Percentiles rank a stretch among this genome's conserved stretches.
These are phyloP conservation scores for Drosophila histrio DNA, from an alignment of 2,888 invertebrate species.

Conservation along the genomic window DNA sequence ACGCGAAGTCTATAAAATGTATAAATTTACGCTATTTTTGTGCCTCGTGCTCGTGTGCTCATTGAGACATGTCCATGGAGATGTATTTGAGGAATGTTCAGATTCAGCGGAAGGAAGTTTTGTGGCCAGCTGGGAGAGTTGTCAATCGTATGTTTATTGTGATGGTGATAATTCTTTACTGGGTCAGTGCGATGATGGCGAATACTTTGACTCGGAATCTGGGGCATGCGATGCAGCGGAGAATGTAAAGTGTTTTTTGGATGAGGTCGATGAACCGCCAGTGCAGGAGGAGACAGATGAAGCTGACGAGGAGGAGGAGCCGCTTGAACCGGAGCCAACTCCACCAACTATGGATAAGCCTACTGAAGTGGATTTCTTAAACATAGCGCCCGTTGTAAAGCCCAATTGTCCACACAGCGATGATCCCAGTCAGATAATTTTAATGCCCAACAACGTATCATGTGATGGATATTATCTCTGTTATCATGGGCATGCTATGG, in stretches of 20 bases:
- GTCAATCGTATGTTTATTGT: slow-evolving; percentile 80
- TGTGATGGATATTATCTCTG: slow-evolving; percentile 82
- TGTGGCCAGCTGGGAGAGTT: slow-evolving; percentile 70
- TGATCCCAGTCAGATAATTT: slow-evolving; percentile 77
- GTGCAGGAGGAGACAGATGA: slow-evolving; percentile 20
- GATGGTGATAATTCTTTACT: slow-evolving; percentile 70
- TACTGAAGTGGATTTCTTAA: slow-evolving; percentile 49
- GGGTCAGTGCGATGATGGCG: slow-evolving; percentile 73
- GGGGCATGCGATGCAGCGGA: slow-evolving; percentile 66
- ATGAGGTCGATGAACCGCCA: slow-evolving; percentile 54
- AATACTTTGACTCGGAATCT: slow-evolving; percentile 73
- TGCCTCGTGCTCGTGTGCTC: slow-evolving; percentile 1
- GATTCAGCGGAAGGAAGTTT: slow-evolving; percentile 56
- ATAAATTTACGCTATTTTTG: slow-evolving; percentile 32
- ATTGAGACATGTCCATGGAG: slow-evolving; percentile 39
- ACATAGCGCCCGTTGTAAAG: slow-evolving; percentile 63
- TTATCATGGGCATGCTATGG: slow-evolving; percentile 79
- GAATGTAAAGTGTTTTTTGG: slow-evolving; percentile 75
- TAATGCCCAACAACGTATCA: slow-evolving; percentile 71
- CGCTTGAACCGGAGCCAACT: slow-evolving; percentile 31
- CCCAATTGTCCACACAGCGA: slow-evolving; percentile 72
- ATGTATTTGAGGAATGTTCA: slow-evolving; percentile 70
- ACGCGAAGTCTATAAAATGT: slow-evolving; percentile 42
- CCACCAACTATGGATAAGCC: slow-evolving; percentile 46
- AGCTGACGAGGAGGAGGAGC: slow-evolving; percentile 12